A percentile compares a stretch with the other conserved stretches of the same genome.
Conservation (phyloP, 2,797 vertebrate species). For the Sebastolobus alascanus region DNA sequence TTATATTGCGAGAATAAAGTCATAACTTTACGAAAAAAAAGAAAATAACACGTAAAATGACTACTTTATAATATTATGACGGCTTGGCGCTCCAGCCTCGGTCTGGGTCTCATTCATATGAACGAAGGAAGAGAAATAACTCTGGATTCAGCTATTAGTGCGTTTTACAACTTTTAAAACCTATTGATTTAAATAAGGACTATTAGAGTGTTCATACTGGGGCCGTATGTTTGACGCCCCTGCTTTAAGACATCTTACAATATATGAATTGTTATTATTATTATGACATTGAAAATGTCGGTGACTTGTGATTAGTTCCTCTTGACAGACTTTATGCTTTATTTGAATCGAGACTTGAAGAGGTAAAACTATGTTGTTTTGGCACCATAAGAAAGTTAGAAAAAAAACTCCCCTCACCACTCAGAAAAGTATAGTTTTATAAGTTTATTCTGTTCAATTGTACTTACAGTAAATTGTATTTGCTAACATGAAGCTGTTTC, state of each 20-base stretch:
- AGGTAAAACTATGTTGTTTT: background rate
- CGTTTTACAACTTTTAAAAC: too few relatives aligned
- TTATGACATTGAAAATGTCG: background rate
- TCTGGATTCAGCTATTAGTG: too few relatives aligned
- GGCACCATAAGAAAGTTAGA: background rate
- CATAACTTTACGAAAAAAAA: too few relatives aligned
- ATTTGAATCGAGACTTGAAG: background rate
- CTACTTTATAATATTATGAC: too few relatives aligned
- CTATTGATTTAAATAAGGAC: too few relatives aligned
- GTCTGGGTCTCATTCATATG: too few relatives aligned
- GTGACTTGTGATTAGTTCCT: background rate
- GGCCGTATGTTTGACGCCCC: too few relatives aligned
- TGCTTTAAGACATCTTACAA: background rate
- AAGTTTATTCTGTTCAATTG: background rate
- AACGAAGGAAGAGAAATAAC: too few relatives aligned
- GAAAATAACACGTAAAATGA: too few relatives aligned
- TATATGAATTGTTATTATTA: background rate
- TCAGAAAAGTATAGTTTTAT: background rate
- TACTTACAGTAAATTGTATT: background rate
- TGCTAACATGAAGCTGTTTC: background rate
- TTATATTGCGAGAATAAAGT: too few relatives aligned
- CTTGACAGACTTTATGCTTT: background rate
- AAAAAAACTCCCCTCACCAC: background rate
- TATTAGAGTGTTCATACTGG: too few relatives aligned
- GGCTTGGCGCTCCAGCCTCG: too few relatives aligned